Conservation (phyloP, 2,113 vertebrate genomes). For the Pristiophorus japonicus region DNA sequence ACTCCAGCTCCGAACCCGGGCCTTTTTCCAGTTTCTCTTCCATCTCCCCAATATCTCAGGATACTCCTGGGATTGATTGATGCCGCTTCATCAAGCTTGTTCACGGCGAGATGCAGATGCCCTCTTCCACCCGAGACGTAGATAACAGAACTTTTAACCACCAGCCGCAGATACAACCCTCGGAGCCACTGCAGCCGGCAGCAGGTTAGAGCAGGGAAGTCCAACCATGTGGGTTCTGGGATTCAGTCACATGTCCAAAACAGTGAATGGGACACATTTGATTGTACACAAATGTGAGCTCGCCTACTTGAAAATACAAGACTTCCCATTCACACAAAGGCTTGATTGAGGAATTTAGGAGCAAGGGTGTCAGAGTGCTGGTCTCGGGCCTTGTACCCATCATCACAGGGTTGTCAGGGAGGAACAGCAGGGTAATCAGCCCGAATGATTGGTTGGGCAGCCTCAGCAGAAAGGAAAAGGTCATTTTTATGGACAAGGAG, state of each 20-base stretch:
- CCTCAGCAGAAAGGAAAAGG: too few relatives aligned
- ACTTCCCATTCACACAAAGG: neutral
- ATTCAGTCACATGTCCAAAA: neutral
- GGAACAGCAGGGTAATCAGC: too few relatives aligned
- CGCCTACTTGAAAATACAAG: neutral
- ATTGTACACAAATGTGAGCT: neutral
- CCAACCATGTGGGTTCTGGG: neutral
- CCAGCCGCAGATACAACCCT: too few relatives aligned
- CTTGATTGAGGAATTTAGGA: neutral
- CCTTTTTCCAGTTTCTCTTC: neutral
- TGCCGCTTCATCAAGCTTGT: neutral
- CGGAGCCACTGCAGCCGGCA: too few relatives aligned
- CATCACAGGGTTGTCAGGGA: too few relatives aligned
- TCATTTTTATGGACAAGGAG: too few relatives aligned
- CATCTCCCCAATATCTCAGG: neutral
- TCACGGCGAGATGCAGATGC: neutral
- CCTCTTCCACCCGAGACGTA: neutral
- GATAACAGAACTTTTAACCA: too few relatives aligned
- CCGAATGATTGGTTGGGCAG: too few relatives aligned
- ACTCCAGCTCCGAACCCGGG: neutral
- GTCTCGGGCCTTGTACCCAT: too few relatives aligned
- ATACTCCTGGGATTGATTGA: neutral
- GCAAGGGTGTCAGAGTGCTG: neutral
- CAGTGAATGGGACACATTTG: neutral
- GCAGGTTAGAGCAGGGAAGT: too few relatives aligned